Conservation (phyloP, 1,140 invertebrate genomes). For the Cephus cinctus region DNA sequence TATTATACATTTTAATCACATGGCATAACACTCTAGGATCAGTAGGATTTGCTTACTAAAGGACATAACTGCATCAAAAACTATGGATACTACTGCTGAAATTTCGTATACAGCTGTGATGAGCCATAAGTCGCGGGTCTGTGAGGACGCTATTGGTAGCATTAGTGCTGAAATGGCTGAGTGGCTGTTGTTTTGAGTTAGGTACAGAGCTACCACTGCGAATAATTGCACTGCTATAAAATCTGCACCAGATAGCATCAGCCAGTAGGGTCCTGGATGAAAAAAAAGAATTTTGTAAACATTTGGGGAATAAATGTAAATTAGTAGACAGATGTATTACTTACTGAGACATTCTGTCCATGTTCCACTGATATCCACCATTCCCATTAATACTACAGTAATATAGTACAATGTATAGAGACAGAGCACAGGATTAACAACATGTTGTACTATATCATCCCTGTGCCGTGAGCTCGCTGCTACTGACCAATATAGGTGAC, state of each 20-base stretch:
- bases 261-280: conserved; percentile 57
- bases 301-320: not conserved
- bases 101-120: conserved; percentile 57
- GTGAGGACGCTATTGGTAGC: conserved; percentile 38
- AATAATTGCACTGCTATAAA: conserved; percentile 59
- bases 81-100: conserved; percentile 53
- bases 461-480: conserved; percentile 53
- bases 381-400: conserved; percentile 54
- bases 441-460: conserved; percentile 53
- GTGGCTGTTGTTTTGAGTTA: conserved; percentile 55
- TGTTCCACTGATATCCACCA: conserved; percentile 52
- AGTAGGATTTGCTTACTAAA: conserved; percentile 47
- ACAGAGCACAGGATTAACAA: conserved; percentile 42
- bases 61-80: conserved; percentile 56
- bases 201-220: conserved; percentile 55
- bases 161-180: conserved; percentile 49
- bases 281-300: conserved; percentile 4
- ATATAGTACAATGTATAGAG: conserved; percentile 54
- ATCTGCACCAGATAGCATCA: conserved; percentile 57
- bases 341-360: conserved; percentile 58
- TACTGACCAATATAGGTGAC: conserved; percentile 58
- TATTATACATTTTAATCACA: too few relatives aligned
- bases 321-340: conserved; percentile 20
- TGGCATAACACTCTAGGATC: too few relatives aligned
- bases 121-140: conserved; percentile 58